Base-by-base conservation (phyloP, 2,797 vertebrate genomes). In the Megalops cyprinoides region DNA sequence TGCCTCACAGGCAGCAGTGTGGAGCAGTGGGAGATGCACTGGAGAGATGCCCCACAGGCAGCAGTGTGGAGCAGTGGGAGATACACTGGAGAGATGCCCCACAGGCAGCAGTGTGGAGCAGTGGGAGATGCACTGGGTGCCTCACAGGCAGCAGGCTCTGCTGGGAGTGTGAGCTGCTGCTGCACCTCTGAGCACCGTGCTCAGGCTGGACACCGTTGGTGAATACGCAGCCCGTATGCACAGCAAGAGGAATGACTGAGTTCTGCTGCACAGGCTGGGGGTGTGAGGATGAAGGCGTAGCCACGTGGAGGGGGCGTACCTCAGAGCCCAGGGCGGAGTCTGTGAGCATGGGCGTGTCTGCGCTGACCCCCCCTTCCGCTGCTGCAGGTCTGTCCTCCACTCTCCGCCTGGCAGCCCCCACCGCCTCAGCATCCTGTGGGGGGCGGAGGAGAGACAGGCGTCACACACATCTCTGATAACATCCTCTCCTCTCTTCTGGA, bases 261-360 rank as follows among this genome's bases (percentile, higher is more conserved):
- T 25, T 5, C 28, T 14, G 4, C 15, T 14, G 46, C 4, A 46
- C 4, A 48, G 4, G 46, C 10, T 48, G 7, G 15, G 46, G 48
- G 48, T 49, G n/a, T 58, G 4, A 5, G 6, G 3, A 20, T 31
- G 14, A 28, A 3, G 62, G 58, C 12, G 58, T 56, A 6, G 58
- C 28, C 31, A 37, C n/a, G n/a, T 7, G 2, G 18, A 0, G 14
- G 34, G 7, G 10, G 2, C 6, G 7, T 88, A 92, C 94, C 93
- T 95, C 93, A 78, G 91, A 89, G 76, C 94, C 94, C 81, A 93
- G 85, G 3, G 90, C 87, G 18, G 90, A 93, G 84, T 90, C 55
- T 0, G 55, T 51, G 18, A 5, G 42, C 15, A 10, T 3, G 39
- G 6, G 46, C 20, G 39, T 28, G 44, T 2, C 39, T 5, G 15